Conservation (phyloP, 2,113 vertebrate species). For the Zosterops japonicus region DNA sequence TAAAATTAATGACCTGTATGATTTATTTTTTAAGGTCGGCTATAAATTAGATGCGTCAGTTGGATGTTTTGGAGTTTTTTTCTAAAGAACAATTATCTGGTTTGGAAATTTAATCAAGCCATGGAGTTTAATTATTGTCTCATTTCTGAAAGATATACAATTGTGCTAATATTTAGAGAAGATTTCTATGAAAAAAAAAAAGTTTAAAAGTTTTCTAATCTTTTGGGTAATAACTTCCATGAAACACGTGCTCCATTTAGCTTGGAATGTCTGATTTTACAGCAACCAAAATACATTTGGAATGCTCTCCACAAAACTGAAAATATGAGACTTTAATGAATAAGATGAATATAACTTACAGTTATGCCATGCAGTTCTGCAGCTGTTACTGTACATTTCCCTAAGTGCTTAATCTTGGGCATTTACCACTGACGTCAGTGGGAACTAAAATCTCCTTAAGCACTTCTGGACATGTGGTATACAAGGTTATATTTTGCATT, state of each 20-base stretch:
- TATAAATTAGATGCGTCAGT: constrained; percentile 24
- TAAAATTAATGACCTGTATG: constrained; percentile 2
- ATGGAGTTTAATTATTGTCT: constrained; percentile 9
- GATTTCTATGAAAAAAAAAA: neutral
- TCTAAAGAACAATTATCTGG: neutral
- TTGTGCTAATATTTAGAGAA: neutral
- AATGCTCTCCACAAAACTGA: neutral
- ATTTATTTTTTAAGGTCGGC: constrained; percentile 39
- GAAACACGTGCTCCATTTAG: neutral
- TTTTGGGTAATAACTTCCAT: neutral
- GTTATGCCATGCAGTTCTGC: neutral
- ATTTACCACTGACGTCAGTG: neutral
- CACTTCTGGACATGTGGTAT: neutral
- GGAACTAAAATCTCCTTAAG: neutral
- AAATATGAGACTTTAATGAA: neutral
- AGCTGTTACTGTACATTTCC: neutral
- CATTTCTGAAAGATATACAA: neutral
- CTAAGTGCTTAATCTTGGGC: neutral
- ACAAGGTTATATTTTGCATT: neutral
- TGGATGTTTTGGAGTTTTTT: neutral
- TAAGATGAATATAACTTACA: neutral
- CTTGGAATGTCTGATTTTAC: neutral
- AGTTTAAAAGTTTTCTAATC: neutral
- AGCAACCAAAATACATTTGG: neutral
- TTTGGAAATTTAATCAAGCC: constrained; percentile 22